Conservation (phyloP, 2,888 invertebrate species). For the Prosapia bicincta region DNA sequence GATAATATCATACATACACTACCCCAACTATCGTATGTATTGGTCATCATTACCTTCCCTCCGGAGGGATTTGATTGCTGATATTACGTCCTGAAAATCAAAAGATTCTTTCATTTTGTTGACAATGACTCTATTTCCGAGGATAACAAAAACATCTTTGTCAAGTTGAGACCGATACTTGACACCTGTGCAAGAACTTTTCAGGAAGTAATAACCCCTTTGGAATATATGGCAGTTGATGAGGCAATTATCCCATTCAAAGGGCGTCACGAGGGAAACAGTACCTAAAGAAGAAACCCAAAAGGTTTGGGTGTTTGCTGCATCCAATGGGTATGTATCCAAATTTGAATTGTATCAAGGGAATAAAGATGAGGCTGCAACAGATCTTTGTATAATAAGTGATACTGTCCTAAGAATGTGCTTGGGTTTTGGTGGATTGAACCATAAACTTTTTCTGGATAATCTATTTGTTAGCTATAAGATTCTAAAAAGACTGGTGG, state of each 20-base stretch:
- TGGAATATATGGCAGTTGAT: conserved; percentile 31
- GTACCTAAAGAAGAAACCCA: conserved; percentile 34
- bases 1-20: too few relatives aligned
- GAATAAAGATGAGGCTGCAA: not conserved
- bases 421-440: not conserved
- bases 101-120: too few relatives aligned
- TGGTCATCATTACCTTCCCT: conserved; percentile 29
- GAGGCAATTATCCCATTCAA: too few relatives aligned
- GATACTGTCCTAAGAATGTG: conserved; percentile 3
- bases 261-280: conserved; percentile 33
- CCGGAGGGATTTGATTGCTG: conserved; percentile 29
- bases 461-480: not conserved
- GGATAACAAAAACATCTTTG: conserved; percentile 31
- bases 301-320: conserved; percentile 6
- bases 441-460: conserved; percentile 6
- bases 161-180: conserved; percentile 29
- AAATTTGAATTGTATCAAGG: conserved; percentile 15
- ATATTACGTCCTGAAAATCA: conserved; percentile 30
- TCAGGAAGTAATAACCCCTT: conserved; percentile 23
- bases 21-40: too few relatives aligned
- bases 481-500: too few relatives aligned
- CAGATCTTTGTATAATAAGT: not conserved
- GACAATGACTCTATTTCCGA: conserved; percentile 23
- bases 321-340: not conserved
- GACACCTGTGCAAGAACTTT: conserved; percentile 25